These are phyloP conservation scores for Phaenicophaeus curvirostris DNA, from an alignment of 2,797 vertebrate species.

Conservation along the genomic window DNA sequence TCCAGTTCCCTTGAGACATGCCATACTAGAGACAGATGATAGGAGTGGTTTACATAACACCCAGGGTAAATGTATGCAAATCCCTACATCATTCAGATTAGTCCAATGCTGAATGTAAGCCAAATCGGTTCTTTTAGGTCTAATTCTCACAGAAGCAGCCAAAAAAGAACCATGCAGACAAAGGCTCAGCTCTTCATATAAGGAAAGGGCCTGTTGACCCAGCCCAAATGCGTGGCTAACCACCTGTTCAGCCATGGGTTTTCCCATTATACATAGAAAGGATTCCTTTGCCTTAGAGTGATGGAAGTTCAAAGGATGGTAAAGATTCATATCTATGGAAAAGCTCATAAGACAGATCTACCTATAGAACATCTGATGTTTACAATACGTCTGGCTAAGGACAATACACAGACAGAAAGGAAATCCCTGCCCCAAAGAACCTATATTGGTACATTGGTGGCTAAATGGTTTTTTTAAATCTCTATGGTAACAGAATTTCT, in stretches of 20 bases:
- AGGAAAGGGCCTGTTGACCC: neutral
- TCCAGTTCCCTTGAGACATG: constrained; percentile 16
- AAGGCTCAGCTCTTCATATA: neutral
- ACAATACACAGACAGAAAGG: neutral
- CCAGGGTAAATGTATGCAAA: constrained; percentile 37
- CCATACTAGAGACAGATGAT: neutral
- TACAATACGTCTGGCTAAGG: neutral
- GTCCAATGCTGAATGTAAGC: neutral
- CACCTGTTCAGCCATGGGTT: neutral
- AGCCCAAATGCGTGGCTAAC: neutral
- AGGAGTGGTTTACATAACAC: constrained; percentile 15
- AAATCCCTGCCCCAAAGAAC: constrained; percentile 43
- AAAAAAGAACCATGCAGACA: neutral
- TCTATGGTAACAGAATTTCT: constrained; percentile 77
- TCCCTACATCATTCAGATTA: constrained; percentile 13
- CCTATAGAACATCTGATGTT: neutral
- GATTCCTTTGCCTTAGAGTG: neutral
- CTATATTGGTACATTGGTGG: constrained; percentile 21
- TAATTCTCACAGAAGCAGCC: neutral
- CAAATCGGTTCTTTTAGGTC: neutral
- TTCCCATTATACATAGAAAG: neutral
- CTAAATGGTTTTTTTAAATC: constrained; percentile 46
- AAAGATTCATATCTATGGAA: neutral
- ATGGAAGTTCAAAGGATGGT: neutral
- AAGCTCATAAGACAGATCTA: neutral